phyloP scores from a whole-genome alignment of 2,797 vertebrate species.

The Emydoidea blandingii region DNA sequence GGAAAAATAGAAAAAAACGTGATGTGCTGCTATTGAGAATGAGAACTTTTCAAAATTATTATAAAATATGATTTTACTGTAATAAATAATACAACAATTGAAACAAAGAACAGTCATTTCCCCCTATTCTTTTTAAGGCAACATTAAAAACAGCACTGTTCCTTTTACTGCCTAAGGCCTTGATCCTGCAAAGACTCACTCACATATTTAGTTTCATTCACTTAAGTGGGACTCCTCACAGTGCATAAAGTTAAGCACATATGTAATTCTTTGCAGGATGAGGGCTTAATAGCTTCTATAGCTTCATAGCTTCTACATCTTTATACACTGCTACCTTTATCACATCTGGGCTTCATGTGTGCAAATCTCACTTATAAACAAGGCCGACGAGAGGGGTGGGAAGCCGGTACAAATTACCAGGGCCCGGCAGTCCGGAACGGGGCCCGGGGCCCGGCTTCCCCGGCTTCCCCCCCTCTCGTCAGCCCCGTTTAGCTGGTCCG shows the following conservation, averaged over 20 bases:
- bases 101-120: accelerated
- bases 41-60: background rate
- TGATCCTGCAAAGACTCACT: background rate
- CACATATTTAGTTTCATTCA: background rate
- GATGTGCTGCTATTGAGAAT: background rate
- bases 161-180: background rate
- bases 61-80: background rate
- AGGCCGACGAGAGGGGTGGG: no score
- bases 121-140: background rate
- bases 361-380: background rate
- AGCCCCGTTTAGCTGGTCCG: no score
- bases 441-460: no score
- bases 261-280: background rate
- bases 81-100: background rate
- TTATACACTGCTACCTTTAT: background rate
- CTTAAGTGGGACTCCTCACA: background rate
- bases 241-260: background rate
- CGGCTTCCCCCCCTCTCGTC: no score
- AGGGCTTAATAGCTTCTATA: background rate
- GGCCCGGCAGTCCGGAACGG: no score
- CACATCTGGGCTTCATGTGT: background rate
- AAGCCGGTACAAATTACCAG: no score
- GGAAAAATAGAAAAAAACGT: background rate
- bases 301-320: background rate
- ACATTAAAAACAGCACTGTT: background rate